Base-by-base conservation (phyloP, 2,888 invertebrate species). In the Orgyia antiqua region DNA sequence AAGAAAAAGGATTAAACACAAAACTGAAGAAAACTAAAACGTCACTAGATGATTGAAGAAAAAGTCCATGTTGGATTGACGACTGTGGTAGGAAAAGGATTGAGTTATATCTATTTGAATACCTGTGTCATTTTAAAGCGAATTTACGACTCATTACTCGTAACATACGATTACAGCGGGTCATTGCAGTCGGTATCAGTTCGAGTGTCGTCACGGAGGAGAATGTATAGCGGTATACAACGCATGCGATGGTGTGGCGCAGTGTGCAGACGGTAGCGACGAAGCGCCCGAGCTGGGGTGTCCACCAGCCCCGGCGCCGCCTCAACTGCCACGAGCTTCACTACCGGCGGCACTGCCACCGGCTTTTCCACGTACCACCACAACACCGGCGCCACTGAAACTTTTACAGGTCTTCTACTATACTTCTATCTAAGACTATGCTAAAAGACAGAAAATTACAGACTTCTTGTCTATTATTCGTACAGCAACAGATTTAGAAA, bases 211-310 rank as follows among this genome's bases (percentile, higher is more conserved):
- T 47, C 90, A 89, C 38, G 93, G 94, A 24, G 92, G 92, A 25
- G 96, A 97, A 74, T 98, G 97, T 71, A 95, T 98, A 58, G 97
- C 96, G 4, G 89, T 97, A 54, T 98, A 98, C 82, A 97, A 98
- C 77, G 96, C 94, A 5, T 98, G 97, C 64, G 96, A 97, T 75
- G 96, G 96, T 29, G 94, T 98, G 53, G 92, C 95, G 13, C 96
- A 97, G 79, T 96, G 95, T 75, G 89, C 93, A 1, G 97, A 97
- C 83, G 95, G 93, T 45, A 96, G 95, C 65, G 97, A 97, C 74
- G 97, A 97, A 80, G 94, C 93, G 28, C 91, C 93, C 13, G 95
- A 95, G 77, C 88, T 96, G 42, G 90, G 90, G 39, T 94, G 94
- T 65, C 94, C 93, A 1, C 74, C 83, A 31, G 36, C 35, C 13